Evolutionary conservation across 2,888 invertebrate genomes (phyloP).

Genomic region (Tenthredo notha): DNA sequence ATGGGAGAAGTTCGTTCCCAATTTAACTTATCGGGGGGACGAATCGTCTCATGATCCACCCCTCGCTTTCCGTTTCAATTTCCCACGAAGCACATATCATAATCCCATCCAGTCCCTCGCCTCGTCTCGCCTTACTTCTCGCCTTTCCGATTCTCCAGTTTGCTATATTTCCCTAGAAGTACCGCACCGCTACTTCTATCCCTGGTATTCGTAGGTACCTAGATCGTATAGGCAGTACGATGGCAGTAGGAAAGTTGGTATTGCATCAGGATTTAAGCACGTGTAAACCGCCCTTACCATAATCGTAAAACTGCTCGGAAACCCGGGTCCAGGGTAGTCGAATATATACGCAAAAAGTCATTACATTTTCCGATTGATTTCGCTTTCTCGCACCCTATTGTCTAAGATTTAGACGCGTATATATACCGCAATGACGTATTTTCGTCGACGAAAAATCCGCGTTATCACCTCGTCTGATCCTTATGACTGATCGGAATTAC

Average conservation of each 20-base stretch:
- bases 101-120: conserved; percentile 1
- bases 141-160: background rate
- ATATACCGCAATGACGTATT: background rate
- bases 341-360: conserved; percentile 22
- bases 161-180: conserved; percentile 11
- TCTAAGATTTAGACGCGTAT: background rate
- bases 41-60: conserved; percentile 47
- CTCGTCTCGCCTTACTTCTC: background rate
- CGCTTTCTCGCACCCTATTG: background rate
- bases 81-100: conserved; percentile 53
- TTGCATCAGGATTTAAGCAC: conserved; percentile 42
- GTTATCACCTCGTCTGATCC: background rate
- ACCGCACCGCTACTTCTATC: background rate
- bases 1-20: conserved; percentile 24
- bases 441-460: background rate
- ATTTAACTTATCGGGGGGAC: conserved; percentile 47
- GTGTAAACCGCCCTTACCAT: conserved; percentile 5
- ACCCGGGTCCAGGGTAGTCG: background rate
- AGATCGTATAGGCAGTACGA: background rate
- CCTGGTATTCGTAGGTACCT: background rate
- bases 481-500: conserved; percentile 23
- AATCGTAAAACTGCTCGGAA: conserved; percentile 23
- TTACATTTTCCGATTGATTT: conserved; percentile 45
- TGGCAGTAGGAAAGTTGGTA: background rate
- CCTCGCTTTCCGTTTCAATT: conserved; percentile 53